Evolutionary conservation across 2,113 vertebrate species (phyloP).

Genomic region (Syngnathus floridae): DNA sequence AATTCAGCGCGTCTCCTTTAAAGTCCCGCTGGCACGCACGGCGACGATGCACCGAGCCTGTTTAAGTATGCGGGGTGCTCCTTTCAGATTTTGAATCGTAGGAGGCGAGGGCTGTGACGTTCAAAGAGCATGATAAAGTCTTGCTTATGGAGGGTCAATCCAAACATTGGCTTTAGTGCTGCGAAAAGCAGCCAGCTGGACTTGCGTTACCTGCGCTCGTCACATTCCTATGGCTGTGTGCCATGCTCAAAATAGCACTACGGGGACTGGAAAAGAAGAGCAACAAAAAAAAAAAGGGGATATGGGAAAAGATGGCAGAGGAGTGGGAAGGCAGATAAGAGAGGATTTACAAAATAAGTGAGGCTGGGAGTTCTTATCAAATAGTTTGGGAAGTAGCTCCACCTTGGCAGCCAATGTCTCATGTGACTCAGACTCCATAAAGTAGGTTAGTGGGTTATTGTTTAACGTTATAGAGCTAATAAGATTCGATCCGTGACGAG

Average conservation of each 20-base stretch:
- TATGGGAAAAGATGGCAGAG: conserved; percentile 34
- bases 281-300: conserved; percentile 19
- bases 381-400: conserved; percentile 49
- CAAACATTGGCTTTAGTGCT: conserved; percentile 45
- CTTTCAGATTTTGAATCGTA: conserved; percentile 42
- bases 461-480: conserved; percentile 49
- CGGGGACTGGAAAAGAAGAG: conserved; percentile 35
- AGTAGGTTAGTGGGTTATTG: conserved; percentile 61
- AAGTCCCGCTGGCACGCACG: conserved; percentile 40
- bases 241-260: conserved; percentile 44
- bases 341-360: conserved; percentile 54
- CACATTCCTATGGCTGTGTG: conserved; percentile 48
- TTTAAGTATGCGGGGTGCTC: conserved; percentile 16
- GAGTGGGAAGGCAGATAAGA: conserved; percentile 48
- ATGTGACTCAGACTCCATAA: conserved; percentile 48
- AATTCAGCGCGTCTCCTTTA: conserved; percentile 43
- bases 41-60: conserved; percentile 37
- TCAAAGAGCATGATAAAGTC: conserved; percentile 63
- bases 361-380: conserved; percentile 51
- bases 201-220: conserved; percentile 51
- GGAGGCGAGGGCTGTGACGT: conserved; percentile 24
- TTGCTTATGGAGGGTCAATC: conserved; percentile 55
- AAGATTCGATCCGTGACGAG: conserved; percentile 30
- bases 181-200: conserved; percentile 50
- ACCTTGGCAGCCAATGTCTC: conserved; percentile 47